Base-by-base conservation (phyloP, 2,113 vertebrate species). In the Mugil cephalus region DNA sequence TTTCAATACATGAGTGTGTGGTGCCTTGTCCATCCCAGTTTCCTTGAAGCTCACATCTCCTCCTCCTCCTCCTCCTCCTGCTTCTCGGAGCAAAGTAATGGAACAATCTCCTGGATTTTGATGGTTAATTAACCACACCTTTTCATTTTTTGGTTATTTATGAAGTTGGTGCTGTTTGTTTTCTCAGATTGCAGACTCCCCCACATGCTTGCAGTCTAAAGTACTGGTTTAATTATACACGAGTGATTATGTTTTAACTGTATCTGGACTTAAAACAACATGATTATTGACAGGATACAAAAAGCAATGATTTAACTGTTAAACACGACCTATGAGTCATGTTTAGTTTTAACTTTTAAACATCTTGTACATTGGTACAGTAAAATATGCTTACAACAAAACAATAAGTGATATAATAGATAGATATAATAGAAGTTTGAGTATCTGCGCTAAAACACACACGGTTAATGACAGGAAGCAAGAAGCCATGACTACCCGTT, bases 1-100 rank as follows among this genome's bases (percentile, higher is more conserved):
- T 93, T 93, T 91, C 88, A 89, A 92, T 90, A 86, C 82, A 85
- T 82, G 85, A 77, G 79, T 87, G 83, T 86, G 86, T 87, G 88
- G 79, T 84, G 88, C 86, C 86, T 88, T 75, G 88, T 82, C 83
- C 83, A 69, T 82, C 70, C 76, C 24, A 36, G 24, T 89, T 79
- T 60, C 79, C 80, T 64, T 87, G 77, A 85, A 81, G 85, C 58
- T 73, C 30, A 17, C 70, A 53, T 77, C 53, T 77, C 74, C 66
- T 71, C 74, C 60, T 69, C 60, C 39, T 36, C 50, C 50, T 47
- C 66, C 65, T 62, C 69, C 77, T 65, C 54, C 24, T n/a, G 30
- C 63, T 70, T 36, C 72, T 74, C 18, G 58, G 42, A 77, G 13
- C 10, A 2, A 83, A 80, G 77, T 72, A 45, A 24, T 15, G 42